phyloP scores from a whole-genome alignment of 2,797 vertebrate species.

The Poecilia gillii region DNA sequence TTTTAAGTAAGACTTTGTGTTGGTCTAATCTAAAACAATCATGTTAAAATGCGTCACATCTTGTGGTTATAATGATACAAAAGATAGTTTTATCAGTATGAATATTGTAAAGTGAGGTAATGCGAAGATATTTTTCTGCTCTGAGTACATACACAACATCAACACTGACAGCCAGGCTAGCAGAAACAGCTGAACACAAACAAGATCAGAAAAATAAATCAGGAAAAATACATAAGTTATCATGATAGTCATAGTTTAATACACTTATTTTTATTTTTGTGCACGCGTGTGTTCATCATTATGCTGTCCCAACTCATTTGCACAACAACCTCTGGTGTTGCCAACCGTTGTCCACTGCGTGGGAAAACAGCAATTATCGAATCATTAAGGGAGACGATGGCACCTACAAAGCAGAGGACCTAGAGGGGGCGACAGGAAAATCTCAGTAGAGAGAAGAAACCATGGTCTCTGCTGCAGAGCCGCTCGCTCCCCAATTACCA shows the following conservation, averaged over 20 bases:
- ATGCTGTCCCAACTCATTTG: constrained; percentile 63
- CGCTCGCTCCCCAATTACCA: constrained; percentile 75
- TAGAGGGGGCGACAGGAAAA: constrained; percentile 47
- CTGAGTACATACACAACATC: background rate
- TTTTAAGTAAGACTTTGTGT: background rate
- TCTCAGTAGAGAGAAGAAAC: constrained; percentile 49
- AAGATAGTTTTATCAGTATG: background rate
- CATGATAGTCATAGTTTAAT: constrained; percentile 39
- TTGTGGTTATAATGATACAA: background rate
- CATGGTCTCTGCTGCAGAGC: constrained; percentile 54
- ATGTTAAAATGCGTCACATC: background rate
- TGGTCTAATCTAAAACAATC: background rate
- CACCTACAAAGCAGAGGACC: constrained; percentile 63
- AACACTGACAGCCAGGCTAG: background rate
- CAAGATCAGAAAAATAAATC: background rate
- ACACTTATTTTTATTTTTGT: constrained; percentile 26
- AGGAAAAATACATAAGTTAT: background rate
- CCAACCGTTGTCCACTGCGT: constrained; percentile 55
- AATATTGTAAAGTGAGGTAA: constrained; percentile 37
- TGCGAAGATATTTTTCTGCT: background rate
- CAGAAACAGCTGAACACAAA: background rate
- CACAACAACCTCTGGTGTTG: constrained; percentile 51
- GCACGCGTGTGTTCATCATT: constrained; percentile 44
- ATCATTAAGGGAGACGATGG: constrained; percentile 70
- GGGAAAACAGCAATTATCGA: constrained; percentile 70